These are phyloP conservation scores for Campoplex nolae DNA, from an alignment of 2,888 invertebrate genomes.

Conservation along the genomic window DNA sequence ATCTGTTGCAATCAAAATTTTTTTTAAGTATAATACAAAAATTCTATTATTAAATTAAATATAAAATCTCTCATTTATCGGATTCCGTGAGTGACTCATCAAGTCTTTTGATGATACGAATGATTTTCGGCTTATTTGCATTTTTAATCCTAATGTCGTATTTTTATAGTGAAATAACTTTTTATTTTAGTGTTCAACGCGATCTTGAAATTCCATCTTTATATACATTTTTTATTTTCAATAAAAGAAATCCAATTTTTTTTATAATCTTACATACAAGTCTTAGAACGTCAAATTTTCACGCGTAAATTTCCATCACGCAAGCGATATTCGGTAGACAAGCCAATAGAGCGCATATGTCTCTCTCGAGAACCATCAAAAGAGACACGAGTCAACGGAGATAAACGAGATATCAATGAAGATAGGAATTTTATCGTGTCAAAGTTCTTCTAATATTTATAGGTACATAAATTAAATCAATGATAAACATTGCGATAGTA, in stretches of 20 bases:
- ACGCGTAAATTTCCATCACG: conserved; percentile 18
- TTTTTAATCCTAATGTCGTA: too few relatives aligned
- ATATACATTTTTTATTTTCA: too few relatives aligned
- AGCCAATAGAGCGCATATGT: background rate
- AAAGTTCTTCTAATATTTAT: background rate
- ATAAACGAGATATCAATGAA: conserved; percentile 21
- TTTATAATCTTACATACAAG: background rate
- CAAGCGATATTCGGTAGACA: background rate
- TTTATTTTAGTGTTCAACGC: too few relatives aligned
- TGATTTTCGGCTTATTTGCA: too few relatives aligned
- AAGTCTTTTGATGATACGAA: too few relatives aligned
- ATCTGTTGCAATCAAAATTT: background rate
- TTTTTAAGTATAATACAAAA: too few relatives aligned
- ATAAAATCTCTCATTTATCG: too few relatives aligned
- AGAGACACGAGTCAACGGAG: background rate
- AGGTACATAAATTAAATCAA: conserved; percentile 26
- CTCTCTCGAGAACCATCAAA: background rate
- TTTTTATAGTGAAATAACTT: too few relatives aligned
- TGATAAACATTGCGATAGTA: background rate
- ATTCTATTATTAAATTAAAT: too few relatives aligned
- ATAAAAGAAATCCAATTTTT: background rate
- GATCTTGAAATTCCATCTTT: too few relatives aligned
- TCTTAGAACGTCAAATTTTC: background rate
- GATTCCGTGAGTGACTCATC: too few relatives aligned
- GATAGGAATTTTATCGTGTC: conserved; percentile 16